Base-by-base conservation (phyloP, 2,888 invertebrate species). In the Nyleta sp. region DNA sequence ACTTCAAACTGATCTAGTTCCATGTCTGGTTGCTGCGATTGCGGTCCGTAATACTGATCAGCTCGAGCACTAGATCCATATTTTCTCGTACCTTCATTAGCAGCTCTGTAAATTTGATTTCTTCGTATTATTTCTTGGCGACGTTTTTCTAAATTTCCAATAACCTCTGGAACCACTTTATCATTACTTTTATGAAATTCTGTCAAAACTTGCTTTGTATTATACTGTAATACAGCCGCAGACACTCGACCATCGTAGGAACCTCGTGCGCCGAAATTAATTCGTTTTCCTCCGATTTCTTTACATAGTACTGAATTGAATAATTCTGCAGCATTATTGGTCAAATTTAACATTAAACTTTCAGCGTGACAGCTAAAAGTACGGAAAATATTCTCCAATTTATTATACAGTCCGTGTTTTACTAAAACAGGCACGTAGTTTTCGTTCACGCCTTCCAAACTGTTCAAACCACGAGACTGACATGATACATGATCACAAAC, bases 251-350 rank as follows among this genome's bases (percentile, higher is more conserved):
- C 33, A 33, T 42, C 52, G 20, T 74, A 64, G 11, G 44, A 50
- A 7, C 52, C 53, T 15, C 44, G 17, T 4, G 44, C 38, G 13
- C 50, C 35, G 18, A 52, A 70, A 44, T 59, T 38, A 0, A 74
- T 42, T 13, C 78, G 65, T 48, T 78, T 74, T 6, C 74, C 78
- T 11, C 59, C 65, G 17, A 74, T 75, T 6, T 33, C 24, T 28
- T 74, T 71, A 10, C 71, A 70, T 35, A 44, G 52, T n/a, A n/a
- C n/a, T n/a, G n/a, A n/a, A n/a, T n/a, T n/a, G n/a, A n/a, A n/a
- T n/a, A n/a, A n/a, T n/a, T 78, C 65, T 10, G 52, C 64, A 1
- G 5, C 8, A 59, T 78, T 78, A 20, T 46, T 74, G 8, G 70
- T 78, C 3, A 33, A 55, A 24, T 71, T 71, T 2, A 24, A 48